Base-by-base conservation (phyloP, 2,797 vertebrate species). In the Sylvilagus floridanus region DNA sequence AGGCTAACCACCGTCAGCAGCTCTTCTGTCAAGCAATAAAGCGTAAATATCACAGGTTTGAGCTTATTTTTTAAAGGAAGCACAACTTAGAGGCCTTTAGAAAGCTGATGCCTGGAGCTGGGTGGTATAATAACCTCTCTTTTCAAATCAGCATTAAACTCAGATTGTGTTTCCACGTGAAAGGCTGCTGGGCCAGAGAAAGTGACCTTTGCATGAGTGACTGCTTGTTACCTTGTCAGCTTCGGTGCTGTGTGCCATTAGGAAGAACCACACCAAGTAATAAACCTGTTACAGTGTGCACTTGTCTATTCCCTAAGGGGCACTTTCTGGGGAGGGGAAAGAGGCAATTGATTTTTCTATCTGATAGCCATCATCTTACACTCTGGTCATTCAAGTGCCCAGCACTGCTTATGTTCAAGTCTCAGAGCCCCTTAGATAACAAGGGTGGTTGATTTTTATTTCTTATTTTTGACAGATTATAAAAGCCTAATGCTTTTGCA, bases 61-160 rank as follows among this genome's bases (percentile, higher is more conserved):
- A 95, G 73, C 79, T 96, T 90, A 65, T 92, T 96, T 96, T 96
- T 94, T 79, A 72, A 84, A 94, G 91, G 79, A 90, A 94, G 65
- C 26, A 72, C 54, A 77, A 84, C 88, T 95, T 96, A 10, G 83
- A 94, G 96, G 84, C 50, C 84, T 94, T 96, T 68, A 42, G 82
- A 79, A 96, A 73, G 75, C 37, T 88, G 30, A 88, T 81, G 69
- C 81, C 68, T 92, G 54, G 82, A 95, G 78, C 88, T 84, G 12
- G 4, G 50, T 85, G 35, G 84, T 73, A 65, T 71, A 84, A 78
- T 17, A 37, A 95, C 30, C 63, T 97, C 21, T 83, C 88, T 76
- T 73, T 97, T 83, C 69, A 88, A 52, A 79, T 95, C 92, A 95
- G 0, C 96, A 86, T 96, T 94, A 96, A 8, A 88, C 11, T 84